These are phyloP conservation scores for Sorex araneus DNA, from an alignment of 2,113 vertebrate species.

Conservation along the genomic window DNA sequence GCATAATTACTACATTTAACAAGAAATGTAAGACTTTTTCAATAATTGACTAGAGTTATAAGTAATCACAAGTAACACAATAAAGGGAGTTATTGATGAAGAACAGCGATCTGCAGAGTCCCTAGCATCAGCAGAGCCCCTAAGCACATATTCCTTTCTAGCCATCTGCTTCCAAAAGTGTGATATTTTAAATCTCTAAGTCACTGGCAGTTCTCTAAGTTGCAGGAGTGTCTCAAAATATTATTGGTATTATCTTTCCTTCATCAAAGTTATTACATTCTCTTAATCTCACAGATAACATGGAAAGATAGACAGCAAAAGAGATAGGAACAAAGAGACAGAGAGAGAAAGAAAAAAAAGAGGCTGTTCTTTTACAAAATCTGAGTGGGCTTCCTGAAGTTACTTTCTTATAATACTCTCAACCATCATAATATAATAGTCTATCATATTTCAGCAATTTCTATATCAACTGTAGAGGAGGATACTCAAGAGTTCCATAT, in stretches of 20 bases:
- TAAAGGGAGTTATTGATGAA: conserved; percentile 30
- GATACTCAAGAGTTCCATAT: not conserved
- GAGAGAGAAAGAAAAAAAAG: not conserved
- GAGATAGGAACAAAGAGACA: too few species aligned
- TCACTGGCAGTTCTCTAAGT: conserved; percentile 29
- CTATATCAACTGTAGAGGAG: not conserved
- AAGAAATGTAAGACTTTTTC: not conserved
- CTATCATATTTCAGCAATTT: not conserved
- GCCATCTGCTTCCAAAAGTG: conserved; percentile 70
- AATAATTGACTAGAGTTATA: conserved; percentile 24
- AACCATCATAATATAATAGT: not conserved
- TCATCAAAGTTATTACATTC: conserved; percentile 39
- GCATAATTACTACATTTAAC: not conserved
- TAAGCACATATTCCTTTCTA: conserved; percentile 30
- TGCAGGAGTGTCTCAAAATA: conserved; percentile 57
- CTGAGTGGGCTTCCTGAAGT: not conserved
- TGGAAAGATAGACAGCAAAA: not conserved
- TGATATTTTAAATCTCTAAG: conserved; percentile 64
- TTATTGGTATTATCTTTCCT: conserved; percentile 43
- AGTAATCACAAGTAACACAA: not conserved
- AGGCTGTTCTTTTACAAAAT: not conserved
- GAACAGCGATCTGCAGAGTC: conserved; percentile 30
- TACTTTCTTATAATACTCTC: not conserved
- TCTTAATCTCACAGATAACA: not conserved
- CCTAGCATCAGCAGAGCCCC: conserved; percentile 45